Evolutionary conservation across 2,797 vertebrate genomes (phyloP).

Genomic region (Lacerta viridis): DNA sequence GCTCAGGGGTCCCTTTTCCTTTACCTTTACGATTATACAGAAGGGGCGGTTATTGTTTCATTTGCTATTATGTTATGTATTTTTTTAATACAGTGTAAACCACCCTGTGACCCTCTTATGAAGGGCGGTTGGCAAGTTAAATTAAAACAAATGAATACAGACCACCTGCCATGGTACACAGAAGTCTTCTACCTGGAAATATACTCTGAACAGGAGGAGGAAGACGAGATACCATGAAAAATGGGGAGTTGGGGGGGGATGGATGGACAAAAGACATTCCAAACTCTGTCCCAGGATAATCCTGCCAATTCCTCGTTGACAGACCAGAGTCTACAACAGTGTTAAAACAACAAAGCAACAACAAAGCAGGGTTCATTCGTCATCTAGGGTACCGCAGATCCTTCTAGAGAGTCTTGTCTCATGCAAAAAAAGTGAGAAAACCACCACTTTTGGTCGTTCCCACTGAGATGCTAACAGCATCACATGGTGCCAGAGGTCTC

Average conservation of each 20-base stretch:
- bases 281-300: slow-evolving; percentile 15
- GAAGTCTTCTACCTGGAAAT: too few species aligned
- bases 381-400: slow-evolving; percentile 51
- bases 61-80: too few species aligned
- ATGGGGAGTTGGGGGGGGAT: not conserved
- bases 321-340: slow-evolving; percentile 38
- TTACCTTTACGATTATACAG: too few species aligned
- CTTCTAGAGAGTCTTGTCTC: slow-evolving; percentile 34
- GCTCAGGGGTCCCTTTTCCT: too few species aligned
- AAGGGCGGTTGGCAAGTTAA: too few species aligned
- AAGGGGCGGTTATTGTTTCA: too few species aligned
- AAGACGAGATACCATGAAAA: too few species aligned
- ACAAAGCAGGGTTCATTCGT: slow-evolving; percentile 30
- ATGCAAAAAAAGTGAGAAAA: slow-evolving; percentile 53
- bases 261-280: not conserved
- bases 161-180: too few species aligned
- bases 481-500: not conserved
- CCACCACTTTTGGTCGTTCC: slow-evolving; percentile 50
- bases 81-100: too few species aligned
- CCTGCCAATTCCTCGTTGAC: slow-evolving; percentile 16
- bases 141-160: too few species aligned
- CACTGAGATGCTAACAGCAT: not conserved
- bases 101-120: too few species aligned
- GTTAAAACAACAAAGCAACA: slow-evolving; percentile 21
- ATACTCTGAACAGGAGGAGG: not conserved